A percentile compares a stretch with the other conserved stretches of the same genome.
Evolutionary conservation across 2,888 invertebrate genomes (phyloP).

Genomic region (Furcula furcula): DNA sequence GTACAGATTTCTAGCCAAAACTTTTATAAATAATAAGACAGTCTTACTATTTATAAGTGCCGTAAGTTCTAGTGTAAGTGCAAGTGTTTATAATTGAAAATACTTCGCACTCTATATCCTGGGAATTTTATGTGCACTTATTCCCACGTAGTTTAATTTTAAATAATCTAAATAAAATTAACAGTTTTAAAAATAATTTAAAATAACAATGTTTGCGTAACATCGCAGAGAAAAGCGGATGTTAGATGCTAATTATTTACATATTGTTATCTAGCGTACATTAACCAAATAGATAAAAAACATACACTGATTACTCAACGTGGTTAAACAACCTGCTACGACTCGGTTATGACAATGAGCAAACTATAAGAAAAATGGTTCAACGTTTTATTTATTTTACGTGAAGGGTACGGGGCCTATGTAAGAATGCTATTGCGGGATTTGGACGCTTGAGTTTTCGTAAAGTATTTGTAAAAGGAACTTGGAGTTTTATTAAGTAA

Average conservation of each 20-base stretch:
- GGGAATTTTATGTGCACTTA: slow-evolving; percentile 8
- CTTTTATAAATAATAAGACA: slow-evolving; percentile 15
- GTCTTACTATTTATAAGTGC: slow-evolving; percentile 7
- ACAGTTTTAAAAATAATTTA: not conserved
- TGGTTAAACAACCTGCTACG: slow-evolving; percentile 7
- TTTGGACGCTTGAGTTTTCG: too few relatives aligned
- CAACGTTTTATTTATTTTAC: not conserved
- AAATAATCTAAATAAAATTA: not conserved
- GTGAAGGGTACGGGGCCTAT: too few relatives aligned
- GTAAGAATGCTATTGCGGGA: too few relatives aligned
- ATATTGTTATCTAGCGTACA: slow-evolving; percentile 11
- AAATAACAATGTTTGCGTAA: slow-evolving; percentile 11
- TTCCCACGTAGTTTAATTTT: slow-evolving; percentile 3
- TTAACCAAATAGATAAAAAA: slow-evolving; percentile 18
- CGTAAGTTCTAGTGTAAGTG: slow-evolving; percentile 6
- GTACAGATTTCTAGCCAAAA: slow-evolving; percentile 18
- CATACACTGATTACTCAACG: slow-evolving; percentile 3
- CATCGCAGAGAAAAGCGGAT: slow-evolving; percentile 16
- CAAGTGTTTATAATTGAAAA: slow-evolving; percentile 8
- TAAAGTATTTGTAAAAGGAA: too few relatives aligned
- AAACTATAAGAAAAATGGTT: not conserved
- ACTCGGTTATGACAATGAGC: not conserved
- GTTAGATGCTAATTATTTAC: slow-evolving; percentile 13
- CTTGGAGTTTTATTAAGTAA: too few relatives aligned
- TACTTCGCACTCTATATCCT: slow-evolving; percentile 1